Conservation (phyloP, 2,888 invertebrate species). For the Torymus auratus region DNA sequence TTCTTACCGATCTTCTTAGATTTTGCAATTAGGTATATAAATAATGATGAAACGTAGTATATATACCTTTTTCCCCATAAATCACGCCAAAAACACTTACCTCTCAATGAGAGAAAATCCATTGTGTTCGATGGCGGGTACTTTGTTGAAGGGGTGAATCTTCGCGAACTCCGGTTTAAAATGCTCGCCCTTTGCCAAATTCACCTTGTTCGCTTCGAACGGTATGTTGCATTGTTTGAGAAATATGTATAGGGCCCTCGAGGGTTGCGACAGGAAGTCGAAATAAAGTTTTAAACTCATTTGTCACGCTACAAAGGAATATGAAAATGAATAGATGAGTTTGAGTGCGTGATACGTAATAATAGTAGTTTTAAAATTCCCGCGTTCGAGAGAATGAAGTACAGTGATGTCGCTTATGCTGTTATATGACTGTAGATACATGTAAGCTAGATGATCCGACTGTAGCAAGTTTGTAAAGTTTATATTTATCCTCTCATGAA, state of each 20-base stretch:
- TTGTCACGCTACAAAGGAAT: neutral
- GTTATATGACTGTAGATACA: too few species aligned
- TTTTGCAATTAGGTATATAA: too few species aligned
- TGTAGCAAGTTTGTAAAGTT: too few species aligned
- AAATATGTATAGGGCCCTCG: conserved; percentile 84
- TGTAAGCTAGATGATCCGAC: too few species aligned
- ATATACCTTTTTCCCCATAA: too few species aligned
- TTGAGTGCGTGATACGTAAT: neutral
- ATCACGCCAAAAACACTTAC: conserved; percentile 55
- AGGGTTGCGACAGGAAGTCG: conserved; percentile 88
- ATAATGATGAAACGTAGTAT: too few species aligned
- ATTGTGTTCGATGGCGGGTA: conserved; percentile 80
- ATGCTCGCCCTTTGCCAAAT: conserved; percentile 82
- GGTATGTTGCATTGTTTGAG: conserved; percentile 82
- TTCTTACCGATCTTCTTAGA: too few species aligned
- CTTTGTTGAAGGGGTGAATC: conserved; percentile 79
- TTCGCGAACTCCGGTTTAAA: conserved; percentile 72
- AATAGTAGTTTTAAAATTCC: conserved; percentile 31
- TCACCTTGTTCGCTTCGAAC: conserved; percentile 81
- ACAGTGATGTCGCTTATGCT: too few species aligned
- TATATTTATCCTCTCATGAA: too few species aligned
- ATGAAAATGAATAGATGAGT: neutral
- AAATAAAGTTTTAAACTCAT: conserved; percentile 81
- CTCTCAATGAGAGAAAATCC: conserved; percentile 79
- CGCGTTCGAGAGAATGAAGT: conserved; percentile 1